Conservation (phyloP, 2,113 vertebrate species). For the Nothobranchius kuhntae region DNA sequence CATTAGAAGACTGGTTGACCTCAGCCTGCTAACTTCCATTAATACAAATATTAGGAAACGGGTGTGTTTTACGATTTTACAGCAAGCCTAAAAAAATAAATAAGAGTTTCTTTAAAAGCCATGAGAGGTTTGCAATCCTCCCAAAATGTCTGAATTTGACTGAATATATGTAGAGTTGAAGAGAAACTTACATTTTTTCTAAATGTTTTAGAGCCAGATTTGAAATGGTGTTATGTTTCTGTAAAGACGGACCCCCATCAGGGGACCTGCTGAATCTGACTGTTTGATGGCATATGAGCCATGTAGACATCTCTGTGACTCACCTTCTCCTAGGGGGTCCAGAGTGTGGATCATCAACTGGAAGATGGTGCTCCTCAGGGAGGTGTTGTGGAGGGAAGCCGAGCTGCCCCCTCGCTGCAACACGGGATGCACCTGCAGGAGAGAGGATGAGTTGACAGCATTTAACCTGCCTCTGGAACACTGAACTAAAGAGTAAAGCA, state of each 20-base stretch:
- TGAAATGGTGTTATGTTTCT: too few species aligned
- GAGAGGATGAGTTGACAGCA: not conserved
- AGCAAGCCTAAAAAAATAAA: too few species aligned
- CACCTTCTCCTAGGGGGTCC: slow-evolving; percentile 89
- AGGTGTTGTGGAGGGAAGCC: slow-evolving; percentile 86
- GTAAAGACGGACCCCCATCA: too few species aligned
- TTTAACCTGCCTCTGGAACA: too few species aligned
- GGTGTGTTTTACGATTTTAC: too few species aligned
- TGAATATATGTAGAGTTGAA: too few species aligned
- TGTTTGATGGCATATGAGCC: not conserved
- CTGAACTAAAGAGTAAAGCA: not conserved
- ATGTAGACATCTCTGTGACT: not conserved
- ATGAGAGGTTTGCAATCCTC: too few species aligned
- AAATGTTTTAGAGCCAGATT: not conserved
- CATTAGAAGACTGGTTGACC: slow-evolving; percentile 45
- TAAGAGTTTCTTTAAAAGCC: too few species aligned
- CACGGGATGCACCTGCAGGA: slow-evolving; percentile 71
- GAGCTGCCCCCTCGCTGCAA: slow-evolving; percentile 86
- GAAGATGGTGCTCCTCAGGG: slow-evolving; percentile 85
- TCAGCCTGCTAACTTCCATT: not conserved
- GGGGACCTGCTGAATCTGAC: too few species aligned
- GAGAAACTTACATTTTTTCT: too few species aligned
- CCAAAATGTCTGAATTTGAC: too few species aligned
- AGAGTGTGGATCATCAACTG: slow-evolving; percentile 91
- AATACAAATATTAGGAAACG: too few species aligned